A percentile compares a stretch with the other conserved stretches of the same genome.
Conservation (phyloP, 2,797 vertebrate genomes). For the Pachyuromys duprasi region DNA sequence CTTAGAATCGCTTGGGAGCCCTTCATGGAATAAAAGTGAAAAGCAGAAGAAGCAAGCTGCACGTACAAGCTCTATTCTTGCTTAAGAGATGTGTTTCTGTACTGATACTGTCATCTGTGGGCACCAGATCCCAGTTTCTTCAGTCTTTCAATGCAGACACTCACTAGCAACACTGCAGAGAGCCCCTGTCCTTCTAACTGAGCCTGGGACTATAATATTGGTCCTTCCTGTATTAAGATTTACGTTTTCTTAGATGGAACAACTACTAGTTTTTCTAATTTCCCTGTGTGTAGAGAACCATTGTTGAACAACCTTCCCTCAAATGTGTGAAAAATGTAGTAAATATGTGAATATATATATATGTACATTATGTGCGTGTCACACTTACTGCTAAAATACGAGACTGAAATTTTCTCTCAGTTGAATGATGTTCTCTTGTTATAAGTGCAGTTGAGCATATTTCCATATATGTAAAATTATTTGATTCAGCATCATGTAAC, state of each 20-base stretch:
- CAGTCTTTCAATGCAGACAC: background rate
- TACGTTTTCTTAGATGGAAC: background rate
- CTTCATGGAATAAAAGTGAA: background rate
- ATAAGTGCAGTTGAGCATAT: background rate
- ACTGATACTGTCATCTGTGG: too few relatives aligned
- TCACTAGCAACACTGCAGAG: background rate
- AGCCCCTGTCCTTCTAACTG: background rate
- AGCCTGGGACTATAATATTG: background rate
- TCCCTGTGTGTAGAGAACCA: background rate
- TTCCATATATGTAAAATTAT: background rate
- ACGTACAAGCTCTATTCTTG: background rate
- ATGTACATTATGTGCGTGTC: too few relatives aligned
- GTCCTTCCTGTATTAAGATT: background rate
- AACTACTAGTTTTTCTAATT: background rate
- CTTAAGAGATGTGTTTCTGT: too few relatives aligned
- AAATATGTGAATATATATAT: background rate
- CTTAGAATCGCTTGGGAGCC: too few relatives aligned
- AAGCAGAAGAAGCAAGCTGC: too few relatives aligned
- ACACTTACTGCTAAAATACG: background rate
- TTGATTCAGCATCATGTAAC: background rate
- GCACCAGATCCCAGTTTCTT: background rate
- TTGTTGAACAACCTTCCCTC: background rate
- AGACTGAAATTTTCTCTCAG: background rate
- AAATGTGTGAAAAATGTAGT: background rate
- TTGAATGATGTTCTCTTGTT: background rate